Evolutionary conservation across 2,113 vertebrate genomes (phyloP).

Genomic region (Leptobrachium ailaonicum): DNA sequence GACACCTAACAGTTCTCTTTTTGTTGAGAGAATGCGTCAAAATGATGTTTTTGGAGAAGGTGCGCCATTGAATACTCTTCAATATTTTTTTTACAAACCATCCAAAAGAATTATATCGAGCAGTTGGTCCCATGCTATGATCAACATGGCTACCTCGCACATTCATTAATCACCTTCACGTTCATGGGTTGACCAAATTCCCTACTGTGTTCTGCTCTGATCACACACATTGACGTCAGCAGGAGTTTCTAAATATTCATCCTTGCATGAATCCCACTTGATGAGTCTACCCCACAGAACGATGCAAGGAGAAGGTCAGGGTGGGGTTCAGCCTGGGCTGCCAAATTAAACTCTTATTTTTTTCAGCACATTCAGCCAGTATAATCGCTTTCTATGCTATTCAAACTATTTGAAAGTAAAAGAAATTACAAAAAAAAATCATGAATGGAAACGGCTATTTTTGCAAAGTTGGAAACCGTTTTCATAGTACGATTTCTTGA

Average conservation of each 20-base stretch:
- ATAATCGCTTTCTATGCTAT: conserved; percentile 6
- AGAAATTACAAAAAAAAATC: neutral
- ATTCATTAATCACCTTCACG: neutral
- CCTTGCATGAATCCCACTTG: conserved; percentile 12
- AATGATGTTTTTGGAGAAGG: too few relatives aligned
- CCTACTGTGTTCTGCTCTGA: neutral
- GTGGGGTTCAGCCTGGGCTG: neutral
- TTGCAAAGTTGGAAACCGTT: conserved; percentile 16
- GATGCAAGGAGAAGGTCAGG: conserved; percentile 3
- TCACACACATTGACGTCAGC: conserved; percentile 26
- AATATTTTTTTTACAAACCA: too few relatives aligned
- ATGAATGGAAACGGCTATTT: conserved; percentile 25
- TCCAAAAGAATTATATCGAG: too few relatives aligned
- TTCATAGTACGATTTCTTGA: neutral
- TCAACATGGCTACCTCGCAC: too few relatives aligned
- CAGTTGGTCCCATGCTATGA: too few relatives aligned
- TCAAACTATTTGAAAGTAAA: neutral
- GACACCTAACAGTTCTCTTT: too few relatives aligned
- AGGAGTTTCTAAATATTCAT: conserved; percentile 2
- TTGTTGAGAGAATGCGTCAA: too few relatives aligned
- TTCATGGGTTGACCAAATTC: neutral
- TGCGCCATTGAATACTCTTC: too few relatives aligned
- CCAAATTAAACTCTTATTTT: conserved; percentile 10
- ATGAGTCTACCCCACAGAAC: conserved; percentile 13
- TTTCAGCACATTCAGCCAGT: conserved; percentile 21